phyloP scores from a whole-genome alignment of 2,888 invertebrate species.

The Blera fallax region DNA sequence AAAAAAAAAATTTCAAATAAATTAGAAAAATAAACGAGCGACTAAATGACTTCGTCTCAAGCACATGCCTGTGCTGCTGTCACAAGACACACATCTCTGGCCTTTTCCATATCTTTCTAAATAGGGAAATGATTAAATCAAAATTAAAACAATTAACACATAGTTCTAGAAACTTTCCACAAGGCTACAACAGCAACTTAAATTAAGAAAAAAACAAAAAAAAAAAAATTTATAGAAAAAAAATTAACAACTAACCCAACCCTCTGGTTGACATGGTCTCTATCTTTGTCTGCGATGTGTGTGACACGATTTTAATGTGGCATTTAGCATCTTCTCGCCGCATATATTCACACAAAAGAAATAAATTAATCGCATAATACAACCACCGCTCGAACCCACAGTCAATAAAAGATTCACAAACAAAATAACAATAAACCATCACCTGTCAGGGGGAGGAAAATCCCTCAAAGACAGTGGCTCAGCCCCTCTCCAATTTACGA shows the following conservation, averaged over 20 bases:
- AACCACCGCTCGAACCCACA: background rate
- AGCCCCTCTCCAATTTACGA: background rate
- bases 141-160: constrained; percentile 54
- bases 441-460: constrained; percentile 29
- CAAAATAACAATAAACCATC: constrained; percentile 19
- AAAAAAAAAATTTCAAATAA: background rate
- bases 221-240: background rate
- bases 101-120: constrained; percentile 2
- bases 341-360: background rate
- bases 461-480: background rate
- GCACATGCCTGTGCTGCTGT: constrained; percentile 11
- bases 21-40: background rate
- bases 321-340: background rate
- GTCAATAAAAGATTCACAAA: background rate
- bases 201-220: background rate
- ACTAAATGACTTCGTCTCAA: background rate
- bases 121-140: constrained; percentile 43
- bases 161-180: constrained; percentile 51
- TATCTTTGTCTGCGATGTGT: background rate
- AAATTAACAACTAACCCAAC: constrained; percentile 23
- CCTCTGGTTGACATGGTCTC: constrained; percentile 15
- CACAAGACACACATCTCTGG: constrained; percentile 18
- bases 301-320: constrained; percentile 47
- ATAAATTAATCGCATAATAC: background rate
- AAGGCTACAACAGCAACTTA: constrained; percentile 14